A percentile compares a stretch with the other conserved stretches of the same genome.
These are phyloP conservation scores for Callionymus lyra DNA, from an alignment of 2,113 vertebrate species.

Conservation along the genomic window DNA sequence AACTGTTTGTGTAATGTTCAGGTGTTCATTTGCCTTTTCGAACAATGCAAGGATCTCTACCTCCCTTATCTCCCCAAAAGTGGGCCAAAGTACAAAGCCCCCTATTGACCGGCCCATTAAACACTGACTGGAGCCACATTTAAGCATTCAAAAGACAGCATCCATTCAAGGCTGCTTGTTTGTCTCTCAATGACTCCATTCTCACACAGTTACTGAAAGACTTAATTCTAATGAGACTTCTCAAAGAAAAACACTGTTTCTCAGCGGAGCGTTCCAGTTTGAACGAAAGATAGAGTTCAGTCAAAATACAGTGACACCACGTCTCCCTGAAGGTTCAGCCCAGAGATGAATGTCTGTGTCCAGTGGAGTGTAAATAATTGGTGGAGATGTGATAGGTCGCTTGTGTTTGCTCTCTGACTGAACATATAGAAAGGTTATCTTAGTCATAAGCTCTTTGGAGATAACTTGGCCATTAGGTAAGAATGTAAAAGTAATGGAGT, in stretches of 20 bases:
- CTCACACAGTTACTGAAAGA: conserved; percentile 46
- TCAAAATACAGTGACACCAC: conserved; percentile 1
- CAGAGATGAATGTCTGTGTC: conserved; percentile 1
- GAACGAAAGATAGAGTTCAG: conserved; percentile 23
- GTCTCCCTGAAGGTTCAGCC: background rate
- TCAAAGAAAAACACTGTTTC: conserved; percentile 45
- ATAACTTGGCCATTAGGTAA: no score
- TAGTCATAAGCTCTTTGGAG: conserved; percentile 38
- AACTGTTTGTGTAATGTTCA: no score
- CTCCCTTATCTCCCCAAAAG: conserved; percentile 44
- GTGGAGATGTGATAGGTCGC: background rate
- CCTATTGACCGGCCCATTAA: conserved; percentile 50
- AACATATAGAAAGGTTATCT: background rate
- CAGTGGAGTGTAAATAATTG: conserved; percentile 4
- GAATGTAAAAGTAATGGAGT: no score
- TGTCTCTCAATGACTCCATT: conserved; percentile 49
- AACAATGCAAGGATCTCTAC: background rate
- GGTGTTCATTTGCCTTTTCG: background rate
- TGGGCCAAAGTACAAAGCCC: conserved; percentile 47
- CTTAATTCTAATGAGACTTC: conserved; percentile 31
- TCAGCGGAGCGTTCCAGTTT: conserved; percentile 32
- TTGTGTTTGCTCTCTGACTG: conserved; percentile 17
- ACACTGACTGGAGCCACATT: conserved; percentile 36
- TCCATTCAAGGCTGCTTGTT: conserved; percentile 49
- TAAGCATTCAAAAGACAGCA: conserved; percentile 36